phyloP scores from a whole-genome alignment of 2,113 vertebrate genomes.

The Stigmatopora nigra region DNA sequence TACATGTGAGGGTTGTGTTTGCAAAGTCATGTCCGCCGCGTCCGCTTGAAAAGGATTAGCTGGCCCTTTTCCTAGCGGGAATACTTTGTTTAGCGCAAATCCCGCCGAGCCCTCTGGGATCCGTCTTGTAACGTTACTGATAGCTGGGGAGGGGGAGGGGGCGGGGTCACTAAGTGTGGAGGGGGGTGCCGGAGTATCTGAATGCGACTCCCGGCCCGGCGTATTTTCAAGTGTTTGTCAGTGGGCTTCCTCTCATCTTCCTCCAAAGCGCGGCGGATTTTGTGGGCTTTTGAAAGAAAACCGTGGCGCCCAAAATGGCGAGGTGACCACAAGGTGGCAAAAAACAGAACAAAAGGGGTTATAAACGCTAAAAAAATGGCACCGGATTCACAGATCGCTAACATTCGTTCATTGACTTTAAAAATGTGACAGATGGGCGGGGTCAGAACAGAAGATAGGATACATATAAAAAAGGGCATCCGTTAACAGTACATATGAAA shows the following conservation, averaged over 20 bases:
- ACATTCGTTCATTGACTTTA: too few species aligned
- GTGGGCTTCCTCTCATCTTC: slow-evolving; percentile 71
- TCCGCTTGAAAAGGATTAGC: slow-evolving; percentile 55
- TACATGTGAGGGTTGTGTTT: slow-evolving; percentile 2
- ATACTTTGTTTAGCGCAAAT: slow-evolving; percentile 58
- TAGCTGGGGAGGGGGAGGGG: slow-evolving; percentile 48
- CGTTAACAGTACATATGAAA: too few species aligned
- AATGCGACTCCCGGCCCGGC: slow-evolving; percentile 27
- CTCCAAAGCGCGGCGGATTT: slow-evolving; percentile 62
- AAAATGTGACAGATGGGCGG: too few species aligned
- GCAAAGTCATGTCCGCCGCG: slow-evolving; percentile 65
- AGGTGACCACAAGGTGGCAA: background rate
- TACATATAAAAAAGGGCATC: too few species aligned
- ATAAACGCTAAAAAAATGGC: background rate
- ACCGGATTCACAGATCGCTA: too few species aligned
- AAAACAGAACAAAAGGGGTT: too few species aligned
- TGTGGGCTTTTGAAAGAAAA: background rate
- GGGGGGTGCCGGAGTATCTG: too few species aligned
- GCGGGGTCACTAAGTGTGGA: too few species aligned
- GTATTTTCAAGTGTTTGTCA: slow-evolving; percentile 70
- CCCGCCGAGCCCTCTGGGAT: slow-evolving; percentile 52
- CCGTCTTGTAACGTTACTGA: slow-evolving; percentile 65
- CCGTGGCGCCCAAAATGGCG: background rate
- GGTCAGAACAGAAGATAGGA: too few species aligned
- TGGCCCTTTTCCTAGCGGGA: slow-evolving; percentile 60